These are phyloP conservation scores for Hydrotaea diabolus DNA, from an alignment of 2,888 invertebrate species.

Conservation along the genomic window DNA sequence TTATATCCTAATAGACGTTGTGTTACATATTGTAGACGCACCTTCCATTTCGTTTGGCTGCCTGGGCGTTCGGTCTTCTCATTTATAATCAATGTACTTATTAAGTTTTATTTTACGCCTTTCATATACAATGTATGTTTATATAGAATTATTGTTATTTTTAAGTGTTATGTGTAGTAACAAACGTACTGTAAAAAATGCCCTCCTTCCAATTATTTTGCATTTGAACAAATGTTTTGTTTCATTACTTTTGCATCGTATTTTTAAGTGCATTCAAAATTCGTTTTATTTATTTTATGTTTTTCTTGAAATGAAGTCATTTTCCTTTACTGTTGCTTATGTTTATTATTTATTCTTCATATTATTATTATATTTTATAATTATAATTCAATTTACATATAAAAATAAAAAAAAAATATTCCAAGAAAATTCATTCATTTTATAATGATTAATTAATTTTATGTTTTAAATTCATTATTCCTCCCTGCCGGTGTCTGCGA, in stretches of 20 bases:
- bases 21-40: not conserved
- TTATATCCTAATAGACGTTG: not conserved
- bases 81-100: not conserved
- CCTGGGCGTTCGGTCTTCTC: not conserved
- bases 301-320: not conserved
- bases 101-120: slow-evolving; percentile 11
- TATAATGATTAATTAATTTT: not conserved
- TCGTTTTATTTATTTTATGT: slow-evolving; percentile 4
- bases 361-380: slow-evolving; percentile 21
- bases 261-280: slow-evolving; percentile 5
- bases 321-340: slow-evolving; percentile 1
- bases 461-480: not conserved
- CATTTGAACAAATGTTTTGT: not conserved
- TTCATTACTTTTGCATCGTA: not conserved
- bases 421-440: not conserved
- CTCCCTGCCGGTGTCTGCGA: too few species aligned
- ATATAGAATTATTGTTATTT: not conserved
- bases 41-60: not conserved
- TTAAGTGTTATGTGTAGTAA: not conserved
- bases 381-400: slow-evolving; percentile 15
- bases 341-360: slow-evolving; percentile 19
- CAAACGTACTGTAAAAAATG: slow-evolving; percentile 1
- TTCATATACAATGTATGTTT: slow-evolving; percentile 6
- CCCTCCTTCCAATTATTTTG: not conserved
- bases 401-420: slow-evolving; percentile 3